These are phyloP conservation scores for Larimichthys polyactis DNA, from an alignment of 2,113 vertebrate genomes.

Conservation along the genomic window DNA sequence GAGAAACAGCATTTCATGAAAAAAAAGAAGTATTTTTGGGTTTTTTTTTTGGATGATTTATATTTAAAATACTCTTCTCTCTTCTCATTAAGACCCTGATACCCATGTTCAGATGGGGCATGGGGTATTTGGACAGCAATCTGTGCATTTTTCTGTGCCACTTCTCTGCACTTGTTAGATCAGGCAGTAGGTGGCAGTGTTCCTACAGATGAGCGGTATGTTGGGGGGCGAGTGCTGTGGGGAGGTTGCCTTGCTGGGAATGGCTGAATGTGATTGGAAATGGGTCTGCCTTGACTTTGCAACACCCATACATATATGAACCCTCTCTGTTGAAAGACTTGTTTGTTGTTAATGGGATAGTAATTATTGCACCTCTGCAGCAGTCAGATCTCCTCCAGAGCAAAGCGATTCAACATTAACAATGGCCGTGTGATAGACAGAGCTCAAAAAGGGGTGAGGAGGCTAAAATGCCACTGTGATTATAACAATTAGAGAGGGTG, in stretches of 20 bases:
- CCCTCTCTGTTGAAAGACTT: slow-evolving; percentile 68
- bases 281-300: slow-evolving; percentile 66
- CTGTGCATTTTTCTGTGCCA: background rate
- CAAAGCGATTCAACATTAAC: slow-evolving; percentile 57
- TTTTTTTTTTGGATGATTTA: no score
- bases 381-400: slow-evolving; percentile 64
- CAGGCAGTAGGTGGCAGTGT: slow-evolving; percentile 79
- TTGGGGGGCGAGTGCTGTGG: slow-evolving; percentile 6
- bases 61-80: background rate
- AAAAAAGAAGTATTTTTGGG: no score
- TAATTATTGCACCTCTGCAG: slow-evolving; percentile 70
- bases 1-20: no score
- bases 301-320: slow-evolving; percentile 59
- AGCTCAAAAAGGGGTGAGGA: slow-evolving; percentile 62
- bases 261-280: slow-evolving; percentile 67
- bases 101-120: background rate
- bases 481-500: slow-evolving; percentile 76
- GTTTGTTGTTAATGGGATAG: slow-evolving; percentile 78
- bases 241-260: slow-evolving; percentile 49
- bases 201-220: slow-evolving; percentile 58
- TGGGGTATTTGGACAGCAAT: slow-evolving; percentile 4
- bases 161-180: slow-evolving; percentile 34
- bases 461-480: slow-evolving; percentile 76
- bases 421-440: slow-evolving; percentile 58
- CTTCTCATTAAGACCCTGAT: background rate